Evolutionary conservation across 2,888 invertebrate species (phyloP), one percentile per base, ranked within the genome.

Genomic region (Odontothrips loti): DNA sequence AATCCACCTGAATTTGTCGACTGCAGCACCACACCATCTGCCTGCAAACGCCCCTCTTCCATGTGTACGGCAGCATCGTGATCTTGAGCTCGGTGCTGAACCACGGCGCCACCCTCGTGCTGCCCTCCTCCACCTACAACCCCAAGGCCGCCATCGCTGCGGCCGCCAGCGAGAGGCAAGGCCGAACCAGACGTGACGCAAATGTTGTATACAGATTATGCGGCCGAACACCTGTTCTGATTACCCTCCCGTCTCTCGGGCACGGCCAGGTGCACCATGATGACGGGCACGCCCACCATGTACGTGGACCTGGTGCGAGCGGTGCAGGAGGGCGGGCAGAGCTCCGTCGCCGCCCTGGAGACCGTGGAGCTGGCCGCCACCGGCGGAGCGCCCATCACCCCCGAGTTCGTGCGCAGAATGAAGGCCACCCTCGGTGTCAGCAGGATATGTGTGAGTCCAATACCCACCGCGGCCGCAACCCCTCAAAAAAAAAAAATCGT

Each of bases 271-370:
- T 95, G 95, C 85, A 91, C 91, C 0, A 87, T 92, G 1, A 86
- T 93, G 47, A 92, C 92, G 85, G 95, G 95, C 63, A 95, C 95
- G 0, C 95, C 96, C 10, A 96, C 96, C 4, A 96, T 96, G 96
- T 94, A 94, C 87, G 91, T 94, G n/a, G 95, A 95, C 87, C 88
- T 95, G 83, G 87, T 95, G 79, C 87, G 87, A 15, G 78, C 23
- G 27, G 23, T 75, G 68, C 23, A 75, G 68, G 12, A 8, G 68
- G 12, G 10, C 23, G 68, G 68, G 27, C 27, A 1, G 68, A 9
- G 68, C 68, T 8, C 27, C 48, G 86, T 88, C 82, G 27, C 27
- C 48, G 86, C 88, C 82, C 83, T 89, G 12, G 34, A 81, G 85
- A 79, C 51, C 51, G 29, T 84, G 8, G 89, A 89, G 80, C 86